phyloP scores from a whole-genome alignment of 2,888 invertebrate genomes.

The Epistrophe grossulariae region DNA sequence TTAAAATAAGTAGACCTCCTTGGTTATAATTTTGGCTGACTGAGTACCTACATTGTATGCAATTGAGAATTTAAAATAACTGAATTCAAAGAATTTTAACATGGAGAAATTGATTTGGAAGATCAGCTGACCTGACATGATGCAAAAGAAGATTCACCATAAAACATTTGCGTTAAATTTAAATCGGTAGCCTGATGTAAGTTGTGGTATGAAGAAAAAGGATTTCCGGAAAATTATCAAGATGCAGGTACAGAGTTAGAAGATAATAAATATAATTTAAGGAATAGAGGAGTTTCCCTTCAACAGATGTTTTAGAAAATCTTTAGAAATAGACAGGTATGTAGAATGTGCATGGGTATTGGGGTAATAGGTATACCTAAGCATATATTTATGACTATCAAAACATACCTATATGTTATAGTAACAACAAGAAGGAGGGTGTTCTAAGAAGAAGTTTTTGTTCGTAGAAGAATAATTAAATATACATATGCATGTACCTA shows the following conservation, averaged over 20 bases:
- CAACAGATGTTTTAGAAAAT: conserved; percentile 54
- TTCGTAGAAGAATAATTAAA: no score
- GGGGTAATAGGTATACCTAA: not conserved
- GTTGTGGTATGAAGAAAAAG: not conserved
- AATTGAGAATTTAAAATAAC: not conserved
- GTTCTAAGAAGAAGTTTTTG: no score
- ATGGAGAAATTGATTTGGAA: not conserved
- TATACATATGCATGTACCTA: no score
- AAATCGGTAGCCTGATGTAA: not conserved
- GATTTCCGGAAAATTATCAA: conserved; percentile 33
- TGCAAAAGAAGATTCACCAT: not conserved
- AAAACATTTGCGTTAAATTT: not conserved
- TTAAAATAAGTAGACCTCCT: conserved; percentile 41
- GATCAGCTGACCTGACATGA: conserved; percentile 59
- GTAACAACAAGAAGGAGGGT: no score
- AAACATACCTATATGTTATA: no score
- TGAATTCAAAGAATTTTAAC: not conserved
- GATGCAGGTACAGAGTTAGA: not conserved
- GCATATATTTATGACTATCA: no score
- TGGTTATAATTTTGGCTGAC: conserved; percentile 7
- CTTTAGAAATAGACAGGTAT: not conserved
- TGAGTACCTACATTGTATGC: not conserved
- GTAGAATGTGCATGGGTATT: not conserved
- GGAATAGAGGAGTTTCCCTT: conserved; percentile 26
- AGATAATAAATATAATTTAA: not conserved